Evolutionary conservation across 1,140 invertebrate genomes (phyloP).

Genomic region (Harlomillsia oculata): DNA sequence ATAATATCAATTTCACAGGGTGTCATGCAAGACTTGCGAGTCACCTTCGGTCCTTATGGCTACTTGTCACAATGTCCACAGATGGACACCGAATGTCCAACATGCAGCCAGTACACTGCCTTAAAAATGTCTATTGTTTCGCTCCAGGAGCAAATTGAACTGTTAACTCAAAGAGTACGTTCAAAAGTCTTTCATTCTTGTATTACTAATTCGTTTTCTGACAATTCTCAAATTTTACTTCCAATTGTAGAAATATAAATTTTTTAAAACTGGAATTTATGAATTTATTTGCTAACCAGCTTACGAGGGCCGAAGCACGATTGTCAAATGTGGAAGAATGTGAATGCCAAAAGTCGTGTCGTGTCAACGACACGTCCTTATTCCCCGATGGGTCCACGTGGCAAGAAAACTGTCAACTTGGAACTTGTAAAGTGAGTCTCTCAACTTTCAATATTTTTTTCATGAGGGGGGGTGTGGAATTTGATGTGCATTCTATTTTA

Average conservation of each 20-base stretch:
- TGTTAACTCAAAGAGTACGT: constrained; percentile 57
- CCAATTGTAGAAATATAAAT: neutral
- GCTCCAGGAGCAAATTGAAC: constrained; percentile 54
- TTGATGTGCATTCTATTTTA: constrained; percentile 12
- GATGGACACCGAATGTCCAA: constrained; percentile 74
- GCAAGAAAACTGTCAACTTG: constrained; percentile 68
- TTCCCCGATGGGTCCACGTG: constrained; percentile 70
- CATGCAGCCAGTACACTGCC: constrained; percentile 74
- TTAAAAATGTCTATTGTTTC: constrained; percentile 64
- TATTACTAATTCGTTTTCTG: neutral
- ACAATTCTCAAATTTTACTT: neutral
- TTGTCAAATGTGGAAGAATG: constrained; percentile 70
- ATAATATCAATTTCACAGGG: constrained; percentile 51
- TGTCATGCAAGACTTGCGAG: constrained; percentile 71
- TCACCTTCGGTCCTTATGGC: constrained; percentile 72
- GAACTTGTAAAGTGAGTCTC: constrained; percentile 63
- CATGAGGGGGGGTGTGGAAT: no score
- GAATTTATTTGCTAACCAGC: constrained; percentile 45
- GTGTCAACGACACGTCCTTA: constrained; percentile 60
- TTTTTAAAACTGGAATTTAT: neutral
- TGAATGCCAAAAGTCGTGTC: constrained; percentile 79
- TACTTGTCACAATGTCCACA: constrained; percentile 76
- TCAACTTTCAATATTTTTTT: neutral
- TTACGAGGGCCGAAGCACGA: constrained; percentile 62
- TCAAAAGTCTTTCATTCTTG: constrained; percentile 13